Evolutionary conservation across 1,140 invertebrate genomes (phyloP).

Genomic region (Sitophilus oryzae): DNA sequence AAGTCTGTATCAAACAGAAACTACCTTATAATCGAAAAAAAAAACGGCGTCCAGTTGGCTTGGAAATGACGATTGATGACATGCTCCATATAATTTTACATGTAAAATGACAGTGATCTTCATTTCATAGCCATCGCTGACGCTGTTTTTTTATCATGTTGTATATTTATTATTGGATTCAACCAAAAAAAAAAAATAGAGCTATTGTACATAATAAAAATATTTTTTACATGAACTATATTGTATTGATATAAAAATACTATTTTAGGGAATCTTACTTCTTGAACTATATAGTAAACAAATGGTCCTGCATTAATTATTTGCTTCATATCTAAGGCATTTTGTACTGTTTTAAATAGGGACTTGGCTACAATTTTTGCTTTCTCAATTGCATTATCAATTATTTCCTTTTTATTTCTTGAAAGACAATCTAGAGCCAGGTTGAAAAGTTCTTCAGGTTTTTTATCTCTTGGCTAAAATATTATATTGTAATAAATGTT

Average conservation of each 20-base stretch:
- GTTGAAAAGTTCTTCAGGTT: slow-evolving; percentile 62
- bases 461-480: slow-evolving; percentile 49
- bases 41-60: no score
- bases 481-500: slow-evolving; percentile 2
- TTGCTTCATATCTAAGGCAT: slow-evolving; percentile 72
- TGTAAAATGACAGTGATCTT: no score
- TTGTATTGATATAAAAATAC: neutral
- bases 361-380: slow-evolving; percentile 68
- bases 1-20: neutral
- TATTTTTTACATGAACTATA: no score
- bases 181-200: neutral
- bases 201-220: no score
- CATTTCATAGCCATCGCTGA: no score
- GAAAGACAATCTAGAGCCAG: slow-evolving; percentile 68
- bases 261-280: slow-evolving; percentile 46
- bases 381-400: slow-evolving; percentile 66
- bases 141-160: neutral
- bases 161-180: neutral
- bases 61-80: no score
- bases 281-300: slow-evolving; percentile 77
- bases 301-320: slow-evolving; percentile 84
- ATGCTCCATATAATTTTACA: no score
- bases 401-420: slow-evolving; percentile 54
- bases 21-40: no score
- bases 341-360: slow-evolving; percentile 75